Base-by-base conservation (phyloP, 1,140 invertebrate species). In the Samia ricini region DNA sequence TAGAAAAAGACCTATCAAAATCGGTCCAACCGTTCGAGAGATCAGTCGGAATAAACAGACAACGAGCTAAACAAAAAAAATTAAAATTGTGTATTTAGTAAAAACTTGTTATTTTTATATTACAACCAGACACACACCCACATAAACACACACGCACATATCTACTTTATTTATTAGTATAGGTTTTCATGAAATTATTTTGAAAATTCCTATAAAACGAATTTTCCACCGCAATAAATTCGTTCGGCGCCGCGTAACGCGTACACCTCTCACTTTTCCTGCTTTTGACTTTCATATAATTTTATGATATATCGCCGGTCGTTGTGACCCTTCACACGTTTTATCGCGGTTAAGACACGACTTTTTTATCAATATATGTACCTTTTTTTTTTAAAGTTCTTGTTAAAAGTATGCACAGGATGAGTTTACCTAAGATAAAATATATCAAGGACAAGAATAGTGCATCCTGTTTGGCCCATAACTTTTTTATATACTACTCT, bases 281-380 rank as follows among this genome's bases (percentile, higher is more conserved):
- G 84, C 84, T 78, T 79, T 88, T 87, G 85, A 87, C 85, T 90
- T 88, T 90, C 81, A 88, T 88, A 87, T 90, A 90, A 90, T 85
- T 87, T 88, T 87, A 88, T 88, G 85, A 89, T 88, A 76, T 89
- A 87, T 88, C 76, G 83, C 56, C 70, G 71, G 68, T 68, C 77
- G 74, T 76, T 84, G 75, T 87, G 84, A 87, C 85, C 84, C 84
- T 83, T 87, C 82, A 81, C 79, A 74, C 75, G 69, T 74, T 81
- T 77, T 81, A 79, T 80, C 69, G 68, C 70, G 57, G 57, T 56
- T 61, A 29, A 63, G 60, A 61, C 58, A 68, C 52, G 52, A 54
- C 36, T 68, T 63, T 50, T 59, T 24, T 58, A 20, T n/a, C 55
- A 29, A n/a, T n/a, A n/a, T n/a, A n/a, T n/a, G n/a, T n/a, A n/a